A percentile compares a stretch with the other conserved stretches of the same genome.
Conservation (phyloP, 2,113 vertebrate species). For the Miniopterus natalensis region DNA sequence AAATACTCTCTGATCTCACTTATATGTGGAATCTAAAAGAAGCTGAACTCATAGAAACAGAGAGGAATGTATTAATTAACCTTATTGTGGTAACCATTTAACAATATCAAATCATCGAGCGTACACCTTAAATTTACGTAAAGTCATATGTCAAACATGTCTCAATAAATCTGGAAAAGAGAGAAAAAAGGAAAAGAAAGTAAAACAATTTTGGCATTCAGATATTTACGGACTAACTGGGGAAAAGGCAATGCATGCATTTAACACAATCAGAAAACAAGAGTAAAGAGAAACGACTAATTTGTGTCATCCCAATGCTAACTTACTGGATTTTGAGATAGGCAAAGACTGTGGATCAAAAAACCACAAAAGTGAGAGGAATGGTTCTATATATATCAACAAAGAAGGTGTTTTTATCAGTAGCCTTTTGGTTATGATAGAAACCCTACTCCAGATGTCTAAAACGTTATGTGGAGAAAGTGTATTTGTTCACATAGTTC, state of each 20-base stretch:
- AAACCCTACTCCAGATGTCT: background rate
- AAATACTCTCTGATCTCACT: background rate
- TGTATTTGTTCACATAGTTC: background rate
- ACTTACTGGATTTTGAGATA: background rate
- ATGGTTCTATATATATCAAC: background rate
- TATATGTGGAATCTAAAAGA: background rate
- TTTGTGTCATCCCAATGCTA: background rate
- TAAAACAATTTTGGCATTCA: background rate
- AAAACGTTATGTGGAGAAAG: background rate
- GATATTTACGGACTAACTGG: background rate
- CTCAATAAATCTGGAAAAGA: background rate
- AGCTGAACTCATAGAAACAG: background rate
- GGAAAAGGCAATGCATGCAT: background rate
- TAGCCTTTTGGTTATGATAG: background rate
- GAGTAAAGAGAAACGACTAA: background rate
- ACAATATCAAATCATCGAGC: background rate
- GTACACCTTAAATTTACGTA: background rate
- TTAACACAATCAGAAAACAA: background rate
- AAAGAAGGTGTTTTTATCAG: background rate
- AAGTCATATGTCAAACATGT: background rate
- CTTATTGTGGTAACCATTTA: background rate
- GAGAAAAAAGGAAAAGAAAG: background rate
- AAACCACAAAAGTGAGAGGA: constrained; percentile 1
- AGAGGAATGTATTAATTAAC: background rate
- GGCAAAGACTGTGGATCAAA: background rate